Evolutionary conservation across 2,797 vertebrate species (phyloP).

Genomic region (Coranthus polyacanthus): DNA sequence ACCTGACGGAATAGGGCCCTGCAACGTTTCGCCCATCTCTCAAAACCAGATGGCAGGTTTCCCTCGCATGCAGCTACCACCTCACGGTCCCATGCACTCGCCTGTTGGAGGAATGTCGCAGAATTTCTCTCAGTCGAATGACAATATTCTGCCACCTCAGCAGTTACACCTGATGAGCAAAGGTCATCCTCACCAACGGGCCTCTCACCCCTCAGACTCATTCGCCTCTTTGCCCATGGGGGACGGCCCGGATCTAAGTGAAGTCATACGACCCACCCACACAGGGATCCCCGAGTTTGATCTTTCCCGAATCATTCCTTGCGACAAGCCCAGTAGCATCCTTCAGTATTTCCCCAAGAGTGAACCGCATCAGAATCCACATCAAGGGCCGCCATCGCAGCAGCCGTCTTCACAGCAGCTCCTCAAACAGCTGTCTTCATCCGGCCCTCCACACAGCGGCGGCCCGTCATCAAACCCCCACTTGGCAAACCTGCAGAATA

Average conservation of each 20-base stretch:
- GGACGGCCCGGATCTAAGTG: slow-evolving; percentile 93
- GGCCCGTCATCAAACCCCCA: slow-evolving; percentile 90
- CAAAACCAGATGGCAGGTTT: slow-evolving; percentile 91
- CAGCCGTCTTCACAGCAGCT: slow-evolving; percentile 89
- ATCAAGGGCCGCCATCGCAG: slow-evolving; percentile 81
- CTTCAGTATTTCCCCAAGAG: slow-evolving; percentile 98
- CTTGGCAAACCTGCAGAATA: slow-evolving; percentile 94
- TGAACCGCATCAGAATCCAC: slow-evolving; percentile 78
- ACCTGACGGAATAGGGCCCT: slow-evolving; percentile 88
- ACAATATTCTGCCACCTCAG: slow-evolving; percentile 87
- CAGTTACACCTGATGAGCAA: slow-evolving; percentile 91
- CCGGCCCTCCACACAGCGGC: slow-evolving; percentile 83
- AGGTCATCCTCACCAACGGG: slow-evolving; percentile 86
- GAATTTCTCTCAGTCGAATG: slow-evolving; percentile 85
- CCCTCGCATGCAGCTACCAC: slow-evolving; percentile 88
- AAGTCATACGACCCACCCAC: slow-evolving; percentile 94
- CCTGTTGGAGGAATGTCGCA: slow-evolving; percentile 89
- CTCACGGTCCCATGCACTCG: slow-evolving; percentile 87
- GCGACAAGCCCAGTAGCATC: slow-evolving; percentile 98
- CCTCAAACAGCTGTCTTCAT: slow-evolving; percentile 91
- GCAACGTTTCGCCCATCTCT: slow-evolving; percentile 89
- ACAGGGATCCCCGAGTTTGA: slow-evolving; percentile 98
- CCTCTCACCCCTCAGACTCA: slow-evolving; percentile 84
- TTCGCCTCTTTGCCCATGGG: slow-evolving; percentile 88
- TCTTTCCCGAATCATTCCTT: slow-evolving; percentile 97